Conservation (phyloP, 2,797 vertebrate genomes). For the Hemibagrus guttatus region DNA sequence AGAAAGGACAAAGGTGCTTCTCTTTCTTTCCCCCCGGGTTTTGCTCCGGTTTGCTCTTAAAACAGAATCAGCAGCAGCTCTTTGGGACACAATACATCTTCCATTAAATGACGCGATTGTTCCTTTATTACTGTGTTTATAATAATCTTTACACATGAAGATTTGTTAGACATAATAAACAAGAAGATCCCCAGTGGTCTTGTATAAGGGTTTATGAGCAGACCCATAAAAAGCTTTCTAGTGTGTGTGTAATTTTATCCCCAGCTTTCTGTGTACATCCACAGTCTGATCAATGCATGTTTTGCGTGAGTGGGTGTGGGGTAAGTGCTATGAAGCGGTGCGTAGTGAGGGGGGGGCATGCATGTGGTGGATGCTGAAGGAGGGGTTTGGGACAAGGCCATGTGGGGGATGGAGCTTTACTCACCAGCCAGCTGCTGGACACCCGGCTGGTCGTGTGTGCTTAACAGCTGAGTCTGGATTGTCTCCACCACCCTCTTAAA, state of each 20-base stretch:
- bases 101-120: slow-evolving; percentile 7
- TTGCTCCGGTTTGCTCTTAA: slow-evolving; percentile 38
- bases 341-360: slow-evolving; percentile 52
- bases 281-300: slow-evolving; percentile 48
- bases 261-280: slow-evolving; percentile 18
- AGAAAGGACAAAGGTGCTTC: slow-evolving; percentile 47
- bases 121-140: slow-evolving; percentile 22
- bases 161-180: slow-evolving; percentile 24
- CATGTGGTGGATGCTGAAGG: slow-evolving; percentile 61
- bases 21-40: slow-evolving; percentile 30
- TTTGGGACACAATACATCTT: slow-evolving; percentile 22
- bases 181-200: not conserved
- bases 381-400: slow-evolving; percentile 37
- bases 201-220: slow-evolving; percentile 11
- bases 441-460: slow-evolving; percentile 94
- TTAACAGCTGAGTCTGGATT: slow-evolving; percentile 98
- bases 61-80: slow-evolving; percentile 18
- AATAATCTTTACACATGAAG: slow-evolving; percentile 21
- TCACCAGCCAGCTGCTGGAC: slow-evolving; percentile 98
- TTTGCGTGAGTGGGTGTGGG: slow-evolving; percentile 26
- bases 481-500: slow-evolving; percentile 99
- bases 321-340: slow-evolving; percentile 65
- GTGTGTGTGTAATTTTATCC: not conserved
- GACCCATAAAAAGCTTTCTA: not conserved
- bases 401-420: slow-evolving; percentile 57